Conservation (phyloP, 2,113 vertebrate genomes). For the Protomyctophum bolini region DNA sequence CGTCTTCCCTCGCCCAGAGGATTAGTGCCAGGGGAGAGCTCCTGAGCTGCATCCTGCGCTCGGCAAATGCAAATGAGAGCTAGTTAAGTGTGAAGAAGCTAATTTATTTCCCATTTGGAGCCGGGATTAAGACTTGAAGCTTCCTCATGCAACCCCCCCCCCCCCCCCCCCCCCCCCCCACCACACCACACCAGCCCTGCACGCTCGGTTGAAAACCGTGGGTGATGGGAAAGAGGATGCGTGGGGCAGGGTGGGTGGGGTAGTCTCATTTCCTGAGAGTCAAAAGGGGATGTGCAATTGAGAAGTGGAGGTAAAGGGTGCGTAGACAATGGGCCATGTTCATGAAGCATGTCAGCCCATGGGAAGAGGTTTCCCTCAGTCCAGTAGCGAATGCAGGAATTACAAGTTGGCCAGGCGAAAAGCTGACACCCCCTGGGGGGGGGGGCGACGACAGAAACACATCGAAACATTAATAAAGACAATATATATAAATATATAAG, state of each 20-base stretch:
- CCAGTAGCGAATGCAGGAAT: background rate
- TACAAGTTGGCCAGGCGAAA: too few relatives aligned
- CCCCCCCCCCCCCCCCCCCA: conserved; percentile 15
- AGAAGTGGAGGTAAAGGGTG: conserved; percentile 39
- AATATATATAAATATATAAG: too few relatives aligned
- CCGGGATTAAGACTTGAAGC: conserved; percentile 85
- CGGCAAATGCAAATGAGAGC: conserved; percentile 83
- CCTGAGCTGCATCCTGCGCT: conserved; percentile 68
- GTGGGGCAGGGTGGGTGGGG: conserved; percentile 13
- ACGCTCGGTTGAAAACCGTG: conserved; percentile 8
- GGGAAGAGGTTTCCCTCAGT: background rate
- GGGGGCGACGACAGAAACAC: too few relatives aligned
- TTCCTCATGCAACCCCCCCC: conserved; percentile 62
- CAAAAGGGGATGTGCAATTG: conserved; percentile 5
- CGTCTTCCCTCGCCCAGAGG: conserved; percentile 69
- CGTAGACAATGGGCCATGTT: conserved; percentile 21
- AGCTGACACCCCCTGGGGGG: too few relatives aligned
- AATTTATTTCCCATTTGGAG: conserved; percentile 88
- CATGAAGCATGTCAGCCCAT: conserved; percentile 8
- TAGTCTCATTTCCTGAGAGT: conserved; percentile 51
- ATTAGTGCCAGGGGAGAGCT: conserved; percentile 78
- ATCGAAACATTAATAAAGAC: too few relatives aligned
- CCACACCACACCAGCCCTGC: background rate
- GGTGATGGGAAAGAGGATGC: conserved; percentile 11
- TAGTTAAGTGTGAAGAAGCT: conserved; percentile 90